These are phyloP conservation scores for Pseudorectes ferrugineus DNA, from an alignment of 2,113 vertebrate genomes.

Conservation along the genomic window DNA sequence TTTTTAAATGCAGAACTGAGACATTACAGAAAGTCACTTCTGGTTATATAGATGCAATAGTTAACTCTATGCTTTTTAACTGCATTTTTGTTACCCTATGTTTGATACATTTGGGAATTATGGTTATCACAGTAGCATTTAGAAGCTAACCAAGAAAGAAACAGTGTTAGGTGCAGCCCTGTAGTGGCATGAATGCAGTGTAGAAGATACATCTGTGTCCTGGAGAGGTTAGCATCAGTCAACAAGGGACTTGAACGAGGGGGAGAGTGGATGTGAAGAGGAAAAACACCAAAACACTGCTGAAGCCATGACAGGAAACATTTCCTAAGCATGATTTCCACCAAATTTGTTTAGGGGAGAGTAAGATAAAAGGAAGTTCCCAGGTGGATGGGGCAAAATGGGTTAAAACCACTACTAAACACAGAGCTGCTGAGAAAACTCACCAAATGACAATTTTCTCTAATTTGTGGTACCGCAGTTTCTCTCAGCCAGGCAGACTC, in stretches of 20 bases:
- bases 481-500: not conserved
- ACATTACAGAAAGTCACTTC: not conserved
- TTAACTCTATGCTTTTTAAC: not conserved
- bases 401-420: not conserved
- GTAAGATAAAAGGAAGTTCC: not conserved
- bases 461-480: not conserved
- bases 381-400: not conserved
- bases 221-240: not conserved
- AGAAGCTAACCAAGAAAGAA: not conserved
- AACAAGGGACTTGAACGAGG: accelerated
- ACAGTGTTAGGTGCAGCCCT: not conserved
- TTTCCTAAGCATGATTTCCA: not conserved
- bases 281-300: not conserved
- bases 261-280: not conserved
- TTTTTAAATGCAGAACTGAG: not conserved
- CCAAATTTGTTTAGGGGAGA: not conserved
- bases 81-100: not conserved
- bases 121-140: not conserved
- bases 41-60: accelerated
- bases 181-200: accelerated
- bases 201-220: not conserved
- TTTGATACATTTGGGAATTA: not conserved
- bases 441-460: not conserved
- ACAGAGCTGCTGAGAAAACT: not conserved
- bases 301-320: not conserved